These are phyloP conservation scores for Apoda limacodes DNA, from an alignment of 2,888 invertebrate genomes.

Conservation along the genomic window DNA sequence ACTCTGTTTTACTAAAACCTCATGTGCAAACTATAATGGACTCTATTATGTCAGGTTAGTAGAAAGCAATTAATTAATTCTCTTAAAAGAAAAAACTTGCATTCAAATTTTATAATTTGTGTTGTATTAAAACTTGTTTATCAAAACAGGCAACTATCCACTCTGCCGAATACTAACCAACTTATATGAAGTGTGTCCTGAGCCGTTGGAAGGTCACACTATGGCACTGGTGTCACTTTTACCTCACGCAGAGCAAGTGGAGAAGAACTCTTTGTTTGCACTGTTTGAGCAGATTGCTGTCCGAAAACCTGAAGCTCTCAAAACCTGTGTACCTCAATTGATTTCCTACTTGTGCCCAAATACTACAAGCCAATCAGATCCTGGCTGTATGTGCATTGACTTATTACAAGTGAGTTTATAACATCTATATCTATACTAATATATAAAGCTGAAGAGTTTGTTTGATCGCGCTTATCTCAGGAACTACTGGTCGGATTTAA, in stretches of 20 bases:
- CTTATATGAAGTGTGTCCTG: conserved; percentile 89
- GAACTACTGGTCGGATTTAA: not conserved
- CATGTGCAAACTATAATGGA: conserved; percentile 92
- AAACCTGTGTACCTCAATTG: conserved; percentile 84
- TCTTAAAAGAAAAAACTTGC: no score
- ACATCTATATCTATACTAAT: not conserved
- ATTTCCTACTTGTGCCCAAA: conserved; percentile 77
- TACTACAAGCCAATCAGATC: conserved; percentile 42
- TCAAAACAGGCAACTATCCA: conserved; percentile 91
- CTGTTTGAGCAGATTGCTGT: conserved; percentile 86
- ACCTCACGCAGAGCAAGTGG: conserved; percentile 86
- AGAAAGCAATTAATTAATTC: no score
- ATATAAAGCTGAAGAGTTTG: not conserved
- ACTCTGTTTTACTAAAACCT: conserved; percentile 85
- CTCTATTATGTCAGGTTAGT: conserved; percentile 90
- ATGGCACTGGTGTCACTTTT: conserved; percentile 84
- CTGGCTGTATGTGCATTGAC: conserved; percentile 60
- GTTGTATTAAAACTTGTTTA: no score
- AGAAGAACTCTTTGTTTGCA: conserved; percentile 85
- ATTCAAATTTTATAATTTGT: no score
- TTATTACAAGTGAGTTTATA: conserved; percentile 40
- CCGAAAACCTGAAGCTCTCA: conserved; percentile 82
- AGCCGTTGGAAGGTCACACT: conserved; percentile 87
- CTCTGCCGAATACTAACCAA: conserved; percentile 90
- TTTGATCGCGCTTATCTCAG: not conserved